Conservation (phyloP, 2,113 vertebrate species). For the Carettochelys insculpta region DNA sequence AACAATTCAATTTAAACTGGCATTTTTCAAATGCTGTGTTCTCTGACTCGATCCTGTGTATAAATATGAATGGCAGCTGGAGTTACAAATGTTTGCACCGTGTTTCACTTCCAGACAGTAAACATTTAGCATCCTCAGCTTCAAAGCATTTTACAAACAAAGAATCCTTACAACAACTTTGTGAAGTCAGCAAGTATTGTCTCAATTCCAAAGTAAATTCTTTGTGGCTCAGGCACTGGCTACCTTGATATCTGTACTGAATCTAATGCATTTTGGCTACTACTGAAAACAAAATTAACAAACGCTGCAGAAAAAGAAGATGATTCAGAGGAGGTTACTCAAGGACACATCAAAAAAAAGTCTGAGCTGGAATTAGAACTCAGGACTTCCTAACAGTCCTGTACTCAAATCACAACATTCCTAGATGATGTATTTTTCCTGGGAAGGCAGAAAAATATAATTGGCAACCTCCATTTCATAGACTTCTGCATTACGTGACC, state of each 20-base stretch:
- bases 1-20: conserved; percentile 45
- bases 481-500: rapidly evolving
- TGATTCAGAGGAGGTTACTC: background rate
- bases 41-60: conserved; percentile 37
- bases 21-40: conserved; percentile 44
- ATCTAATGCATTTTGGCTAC: background rate
- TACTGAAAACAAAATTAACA: background rate
- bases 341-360: background rate
- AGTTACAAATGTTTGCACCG: conserved; percentile 4
- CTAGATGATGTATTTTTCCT: background rate
- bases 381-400: background rate
- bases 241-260: background rate
- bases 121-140: background rate
- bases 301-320: background rate
- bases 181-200: background rate
- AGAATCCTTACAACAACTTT: background rate
- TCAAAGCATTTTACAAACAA: background rate
- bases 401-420: background rate
- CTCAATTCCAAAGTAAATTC: background rate
- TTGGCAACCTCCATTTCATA: background rate
- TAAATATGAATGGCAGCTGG: conserved; percentile 30
- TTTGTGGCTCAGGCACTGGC: background rate
- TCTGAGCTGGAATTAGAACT: background rate
- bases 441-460: background rate
- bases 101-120: background rate